These are phyloP conservation scores for Hypanus sabinus DNA, from an alignment of 2,113 vertebrate species.

Conservation along the genomic window DNA sequence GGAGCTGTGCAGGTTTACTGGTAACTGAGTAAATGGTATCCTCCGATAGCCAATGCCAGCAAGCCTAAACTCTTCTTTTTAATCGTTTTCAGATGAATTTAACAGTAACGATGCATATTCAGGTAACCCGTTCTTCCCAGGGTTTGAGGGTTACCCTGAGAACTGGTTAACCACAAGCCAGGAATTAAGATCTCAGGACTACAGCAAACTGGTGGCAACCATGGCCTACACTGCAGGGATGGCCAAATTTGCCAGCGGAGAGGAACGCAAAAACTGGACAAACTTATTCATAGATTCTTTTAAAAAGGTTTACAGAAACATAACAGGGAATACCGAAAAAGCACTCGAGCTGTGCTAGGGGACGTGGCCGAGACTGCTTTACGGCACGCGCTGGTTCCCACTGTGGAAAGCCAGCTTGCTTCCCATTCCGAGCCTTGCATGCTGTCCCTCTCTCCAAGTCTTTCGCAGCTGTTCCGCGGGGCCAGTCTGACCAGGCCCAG, in stretches of 20 bases:
- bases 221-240: conserved; percentile 93
- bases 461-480: not conserved
- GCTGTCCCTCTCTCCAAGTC: not conserved
- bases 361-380: not conserved
- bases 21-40: not conserved
- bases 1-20: not conserved
- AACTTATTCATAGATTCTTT: conserved; percentile 91
- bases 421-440: no score
- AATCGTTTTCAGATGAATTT: conserved; percentile 77
- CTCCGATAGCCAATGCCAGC: not conserved
- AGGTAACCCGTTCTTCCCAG: conserved; percentile 71
- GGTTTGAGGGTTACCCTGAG: conserved; percentile 42
- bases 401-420: not conserved
- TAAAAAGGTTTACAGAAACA: conserved; percentile 86
- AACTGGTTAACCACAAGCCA: not conserved
- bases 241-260: conserved; percentile 84
- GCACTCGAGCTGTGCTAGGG: conserved; percentile 71
- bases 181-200: conserved; percentile 44
- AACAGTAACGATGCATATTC: conserved; percentile 61
- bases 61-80: conserved; percentile 27
- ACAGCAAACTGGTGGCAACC: conserved; percentile 81
- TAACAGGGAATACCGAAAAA: conserved; percentile 78
- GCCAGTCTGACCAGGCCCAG: not conserved
- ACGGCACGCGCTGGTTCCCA: not conserved
- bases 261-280: conserved; percentile 85